Base-by-base conservation (phyloP, 2,113 vertebrate species). In the Proterorhinus semilunaris region DNA sequence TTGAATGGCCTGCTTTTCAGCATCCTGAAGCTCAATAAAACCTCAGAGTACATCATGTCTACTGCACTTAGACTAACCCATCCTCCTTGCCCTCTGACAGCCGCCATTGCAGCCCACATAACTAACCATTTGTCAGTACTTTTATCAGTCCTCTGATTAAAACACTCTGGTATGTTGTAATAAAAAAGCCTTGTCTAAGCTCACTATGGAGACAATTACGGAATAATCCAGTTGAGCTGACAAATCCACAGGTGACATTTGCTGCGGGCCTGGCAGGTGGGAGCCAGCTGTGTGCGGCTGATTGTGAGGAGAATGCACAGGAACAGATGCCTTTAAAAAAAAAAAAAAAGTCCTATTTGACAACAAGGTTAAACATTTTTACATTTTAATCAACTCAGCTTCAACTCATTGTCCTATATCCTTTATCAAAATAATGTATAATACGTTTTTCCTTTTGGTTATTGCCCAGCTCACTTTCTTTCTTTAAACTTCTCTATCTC, bases 131-230 rank as follows among this genome's bases (percentile, higher is more conserved):
- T 48, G 47, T 57, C 8, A 3, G 55, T 8, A 10, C 55, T 53
- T 64, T 69, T 15, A 67, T 62, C 65, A 64, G 13, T 65, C 72
- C 70, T 68, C 44, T 12, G 42, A 61, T 73, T 70, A 58, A 52
- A 15, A 68, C 48, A 57, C 50, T 73, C 48, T 52, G 7, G 36
- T 16, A 66, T 16, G 71, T 54, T 68, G 42, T 9, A 47, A 12
- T 13, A 71, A 71, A 68, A 12, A 68, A 62, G 46, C 57, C 46
- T 9, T 61, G 58, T 8, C 57, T 57, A 7, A 11, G 49, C 67
- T 64, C 64, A 72, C 58, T 17, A 50, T 77, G 57, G 74, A 73
- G 80, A 82, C 76, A 90, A 88, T 90, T 88, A 88, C 71, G 79
- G 75, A 83, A 61, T 75, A 83, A 84, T 86, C 83, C 86, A 67